Evolutionary conservation across 1,140 invertebrate genomes (phyloP), one percentile per base, ranked within the genome.

Genomic region (Ostrea denselamellosa): DNA sequence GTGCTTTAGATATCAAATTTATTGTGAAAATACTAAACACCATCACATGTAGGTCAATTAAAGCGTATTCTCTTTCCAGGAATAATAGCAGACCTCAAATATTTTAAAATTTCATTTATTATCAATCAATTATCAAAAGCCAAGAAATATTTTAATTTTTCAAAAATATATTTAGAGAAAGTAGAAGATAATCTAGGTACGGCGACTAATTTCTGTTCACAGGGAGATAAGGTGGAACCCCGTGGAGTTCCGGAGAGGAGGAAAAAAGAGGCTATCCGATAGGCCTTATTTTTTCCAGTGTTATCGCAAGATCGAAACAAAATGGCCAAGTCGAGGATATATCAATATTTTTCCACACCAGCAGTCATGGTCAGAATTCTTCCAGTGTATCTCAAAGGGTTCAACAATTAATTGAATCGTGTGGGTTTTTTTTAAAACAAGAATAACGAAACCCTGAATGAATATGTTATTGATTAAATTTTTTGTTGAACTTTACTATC

Each of bases 191-290:
- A 14, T 77, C 68, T 28, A 34, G 28, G 68, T 25, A 77, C 14
- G 68, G 68, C 68, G 68, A 77, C 68, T 77, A 77, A 77, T 77
- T 77, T 77, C 68, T 77, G 68, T 77, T 77, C 68, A 77, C 68
- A 77, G 14, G 68, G 68, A 77, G 68, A 77, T 77, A 77, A 77
- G 22, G 68, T 77, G 68, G 68, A 77, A 77, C 68, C 68, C 68
- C 68, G 68, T 77, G 8, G 68, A 77, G 68, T 77, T 77, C 68
- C 68, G 68, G 68, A 77, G 68, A 77, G 68, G 68, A 14, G 12
- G 68, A 77, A 77, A 77, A 77, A 77, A 77, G 68, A 77, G 68
- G 68, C 68, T 77, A 77, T 77, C 68, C 68, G 68, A 77, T 77
- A 77, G 68, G 68, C 68, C 68, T 77, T 77, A 77, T 77, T 77